Percentiles rank a stretch among this genome's conserved stretches.
phyloP scores from a whole-genome alignment of 2,797 vertebrate species.

The Philypnodon macrostomus region DNA sequence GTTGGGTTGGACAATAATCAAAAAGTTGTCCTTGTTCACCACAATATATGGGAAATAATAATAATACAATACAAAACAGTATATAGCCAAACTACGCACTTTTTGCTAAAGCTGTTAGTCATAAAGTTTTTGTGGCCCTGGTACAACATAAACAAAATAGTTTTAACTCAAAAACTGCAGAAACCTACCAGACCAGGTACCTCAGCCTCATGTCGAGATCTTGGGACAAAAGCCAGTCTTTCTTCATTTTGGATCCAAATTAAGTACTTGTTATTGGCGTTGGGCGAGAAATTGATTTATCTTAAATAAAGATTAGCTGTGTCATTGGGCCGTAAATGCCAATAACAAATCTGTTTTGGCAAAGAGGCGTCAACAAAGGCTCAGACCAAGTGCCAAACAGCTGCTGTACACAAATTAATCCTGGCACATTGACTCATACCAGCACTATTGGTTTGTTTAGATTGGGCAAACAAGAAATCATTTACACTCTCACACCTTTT shows the following conservation, averaged over 20 bases:
- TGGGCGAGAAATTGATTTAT: slow-evolving; percentile 30
- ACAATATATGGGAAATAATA: no score
- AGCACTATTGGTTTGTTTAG: slow-evolving; percentile 27
- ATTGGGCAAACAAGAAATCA: slow-evolving; percentile 16
- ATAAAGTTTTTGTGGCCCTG: no score
- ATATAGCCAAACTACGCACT: no score
- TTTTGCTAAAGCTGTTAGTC: no score
- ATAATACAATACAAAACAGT: no score
- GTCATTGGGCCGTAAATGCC: slow-evolving; percentile 17
- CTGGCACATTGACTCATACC: slow-evolving; percentile 13
- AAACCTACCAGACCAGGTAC: no score
- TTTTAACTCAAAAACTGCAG: no score
- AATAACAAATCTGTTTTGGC: slow-evolving; percentile 26
- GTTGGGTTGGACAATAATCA: no score
- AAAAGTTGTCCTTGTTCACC: no score
- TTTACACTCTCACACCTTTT: slow-evolving; percentile 29
- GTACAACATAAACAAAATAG: no score
- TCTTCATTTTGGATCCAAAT: slow-evolving; percentile 5
- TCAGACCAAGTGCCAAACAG: background rate
- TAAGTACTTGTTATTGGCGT: slow-evolving; percentile 16
- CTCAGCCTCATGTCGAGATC: background rate
- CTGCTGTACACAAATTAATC: slow-evolving; percentile 27
- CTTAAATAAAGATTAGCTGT: slow-evolving; percentile 26
- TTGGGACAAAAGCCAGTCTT: background rate
- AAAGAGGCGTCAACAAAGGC: slow-evolving; percentile 16